Conservation (phyloP, 2,797 vertebrate species). For the Betta splendens region DNA sequence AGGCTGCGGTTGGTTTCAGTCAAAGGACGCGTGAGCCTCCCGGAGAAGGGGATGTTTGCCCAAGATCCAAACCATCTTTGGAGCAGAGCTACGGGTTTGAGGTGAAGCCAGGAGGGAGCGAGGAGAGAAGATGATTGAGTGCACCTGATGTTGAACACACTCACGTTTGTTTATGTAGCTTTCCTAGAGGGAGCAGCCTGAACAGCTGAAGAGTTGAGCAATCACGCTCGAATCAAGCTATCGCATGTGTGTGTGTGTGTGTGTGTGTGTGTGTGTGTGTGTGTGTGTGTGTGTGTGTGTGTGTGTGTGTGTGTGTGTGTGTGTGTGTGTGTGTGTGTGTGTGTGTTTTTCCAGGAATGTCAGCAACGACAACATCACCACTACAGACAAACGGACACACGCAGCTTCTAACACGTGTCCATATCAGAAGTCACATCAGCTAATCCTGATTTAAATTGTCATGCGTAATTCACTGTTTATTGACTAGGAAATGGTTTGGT, state of each 20-base stretch:
- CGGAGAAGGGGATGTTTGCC: conserved; percentile 52
- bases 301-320: conserved; percentile 3
- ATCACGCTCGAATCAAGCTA: neutral
- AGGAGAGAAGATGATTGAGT: conserved; percentile 30
- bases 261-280: conserved; percentile 12
- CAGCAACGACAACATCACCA: conserved; percentile 37
- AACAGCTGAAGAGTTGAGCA: conserved; percentile 13
- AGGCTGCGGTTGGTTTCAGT: conserved; percentile 43
- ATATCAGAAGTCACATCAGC: too few species aligned
- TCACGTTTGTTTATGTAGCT: conserved; percentile 45
- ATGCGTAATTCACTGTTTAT: too few species aligned
- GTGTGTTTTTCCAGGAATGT: too few species aligned
- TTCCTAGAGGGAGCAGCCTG: conserved; percentile 46
- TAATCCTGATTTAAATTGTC: conserved; percentile 19
- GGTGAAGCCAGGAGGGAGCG: conserved; percentile 34
- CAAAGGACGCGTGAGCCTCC: conserved; percentile 42
- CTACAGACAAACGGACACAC: conserved; percentile 32
- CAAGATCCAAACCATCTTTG: conserved; percentile 44
- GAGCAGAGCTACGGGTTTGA: conserved; percentile 35
- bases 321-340: conserved; percentile 15
- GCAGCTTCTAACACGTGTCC: too few species aligned
- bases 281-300: conserved; percentile 1
- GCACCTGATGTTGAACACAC: conserved; percentile 57
- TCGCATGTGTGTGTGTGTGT: too few species aligned
- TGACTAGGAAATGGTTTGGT: conserved; percentile 34